Conservation (phyloP, 1,140 invertebrate genomes). For the Plectrocnemia conspersa region DNA sequence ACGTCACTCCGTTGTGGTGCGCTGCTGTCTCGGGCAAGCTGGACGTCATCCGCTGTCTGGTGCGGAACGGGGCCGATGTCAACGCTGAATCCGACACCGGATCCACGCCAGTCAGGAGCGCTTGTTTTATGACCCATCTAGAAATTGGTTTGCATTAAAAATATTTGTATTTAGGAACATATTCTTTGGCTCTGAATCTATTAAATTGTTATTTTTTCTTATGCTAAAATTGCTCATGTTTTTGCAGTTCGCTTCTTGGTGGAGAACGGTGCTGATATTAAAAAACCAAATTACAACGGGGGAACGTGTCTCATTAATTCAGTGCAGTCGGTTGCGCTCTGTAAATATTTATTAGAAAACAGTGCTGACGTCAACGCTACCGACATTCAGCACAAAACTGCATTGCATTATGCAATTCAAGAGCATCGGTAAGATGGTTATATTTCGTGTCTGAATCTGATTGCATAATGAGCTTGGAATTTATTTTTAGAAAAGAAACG, state of each 20-base stretch:
- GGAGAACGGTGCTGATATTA: conserved; percentile 79
- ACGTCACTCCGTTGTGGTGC: conserved; percentile 88
- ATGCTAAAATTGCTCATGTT: conserved; percentile 47
- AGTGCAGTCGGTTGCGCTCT: conserved; percentile 79
- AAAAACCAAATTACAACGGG: conserved; percentile 83
- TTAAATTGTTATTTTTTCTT: neutral
- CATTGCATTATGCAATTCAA: conserved; percentile 90
- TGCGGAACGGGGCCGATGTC: conserved; percentile 76
- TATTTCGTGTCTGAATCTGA: neutral
- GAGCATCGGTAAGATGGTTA: conserved; percentile 59
- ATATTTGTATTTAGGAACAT: conserved; percentile 6
- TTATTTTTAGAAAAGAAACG: conserved; percentile 63
- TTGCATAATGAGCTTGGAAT: neutral
- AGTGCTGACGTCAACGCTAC: conserved; percentile 80
- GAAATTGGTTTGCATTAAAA: conserved; percentile 55
- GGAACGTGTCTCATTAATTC: conserved; percentile 93
- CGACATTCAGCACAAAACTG: conserved; percentile 88
- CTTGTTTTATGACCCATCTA: conserved; percentile 90
- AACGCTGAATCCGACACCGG: conserved; percentile 82
- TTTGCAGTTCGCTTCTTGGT: conserved; percentile 69
- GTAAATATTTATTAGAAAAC: conserved; percentile 71
- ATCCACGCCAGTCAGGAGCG: conserved; percentile 83
- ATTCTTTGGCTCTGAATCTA: neutral
- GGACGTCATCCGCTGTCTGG: conserved; percentile 70
- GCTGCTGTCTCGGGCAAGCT: conserved; percentile 84